Evolutionary conservation across 2,113 vertebrate genomes (phyloP).

Genomic region (Aplodontia rufa): DNA sequence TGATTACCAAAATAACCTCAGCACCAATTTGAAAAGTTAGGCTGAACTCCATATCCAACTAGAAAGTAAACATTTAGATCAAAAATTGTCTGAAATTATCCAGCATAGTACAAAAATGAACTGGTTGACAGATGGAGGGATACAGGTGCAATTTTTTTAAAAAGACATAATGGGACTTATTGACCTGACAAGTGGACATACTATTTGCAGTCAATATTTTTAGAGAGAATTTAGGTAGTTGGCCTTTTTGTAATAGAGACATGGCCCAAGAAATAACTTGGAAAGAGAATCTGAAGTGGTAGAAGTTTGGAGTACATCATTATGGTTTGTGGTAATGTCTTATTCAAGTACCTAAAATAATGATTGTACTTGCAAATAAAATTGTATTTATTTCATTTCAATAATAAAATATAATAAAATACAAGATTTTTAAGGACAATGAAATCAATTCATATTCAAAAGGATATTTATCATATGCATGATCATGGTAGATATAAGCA

Average conservation of each 20-base stretch:
- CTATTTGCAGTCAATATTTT: not conserved
- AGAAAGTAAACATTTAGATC: not conserved
- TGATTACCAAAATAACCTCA: not conserved
- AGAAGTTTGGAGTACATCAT: not conserved
- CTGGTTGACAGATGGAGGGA: not conserved
- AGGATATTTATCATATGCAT: not conserved
- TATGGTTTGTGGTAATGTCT: not conserved
- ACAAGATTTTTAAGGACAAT: not conserved
- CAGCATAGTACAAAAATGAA: not conserved
- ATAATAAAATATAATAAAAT: not conserved
- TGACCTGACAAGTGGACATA: not conserved
- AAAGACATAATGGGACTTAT: not conserved
- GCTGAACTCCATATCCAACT: not conserved
- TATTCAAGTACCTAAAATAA: not conserved
- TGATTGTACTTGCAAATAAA: not conserved
- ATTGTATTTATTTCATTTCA: slow-evolving; percentile 6
- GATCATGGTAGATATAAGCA: not conserved
- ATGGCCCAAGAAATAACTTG: not conserved
- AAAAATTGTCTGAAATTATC: not conserved
- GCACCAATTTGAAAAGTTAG: slow-evolving; percentile 7
- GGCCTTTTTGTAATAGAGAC: not conserved
- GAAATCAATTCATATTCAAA: not conserved
- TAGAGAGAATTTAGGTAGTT: not conserved
- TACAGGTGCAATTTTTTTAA: not conserved
- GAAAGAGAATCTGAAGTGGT: not conserved